These are phyloP conservation scores for Danionella dracula DNA, from an alignment of 2,797 vertebrate genomes.

Conservation along the genomic window DNA sequence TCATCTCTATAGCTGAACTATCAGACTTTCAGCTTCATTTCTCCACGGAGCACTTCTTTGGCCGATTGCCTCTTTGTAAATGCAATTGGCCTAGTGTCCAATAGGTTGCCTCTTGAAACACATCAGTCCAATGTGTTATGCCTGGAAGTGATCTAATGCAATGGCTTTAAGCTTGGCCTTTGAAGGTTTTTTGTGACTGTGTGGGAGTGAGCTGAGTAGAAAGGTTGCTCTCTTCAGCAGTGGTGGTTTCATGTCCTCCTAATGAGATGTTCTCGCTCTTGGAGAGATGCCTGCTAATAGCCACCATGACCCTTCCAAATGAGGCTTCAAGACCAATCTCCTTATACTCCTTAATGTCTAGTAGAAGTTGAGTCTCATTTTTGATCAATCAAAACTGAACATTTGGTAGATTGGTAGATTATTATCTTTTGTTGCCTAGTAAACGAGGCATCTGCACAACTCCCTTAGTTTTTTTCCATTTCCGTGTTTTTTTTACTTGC, in stretches of 20 bases:
- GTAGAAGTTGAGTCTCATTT: no score
- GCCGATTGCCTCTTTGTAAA: constrained; percentile 15
- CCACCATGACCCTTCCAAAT: constrained; percentile 36
- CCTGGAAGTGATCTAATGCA: constrained; percentile 11
- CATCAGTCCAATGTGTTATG: constrained; percentile 9
- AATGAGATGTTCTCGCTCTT: constrained; percentile 56
- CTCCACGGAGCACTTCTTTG: constrained; percentile 10
- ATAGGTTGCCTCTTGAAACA: constrained; percentile 7
- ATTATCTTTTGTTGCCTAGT: no score
- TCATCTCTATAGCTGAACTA: not conserved
- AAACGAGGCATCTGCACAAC: no score
- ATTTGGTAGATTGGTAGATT: no score
- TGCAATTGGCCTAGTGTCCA: constrained; percentile 21
- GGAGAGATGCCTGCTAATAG: constrained; percentile 48
- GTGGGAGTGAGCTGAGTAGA: constrained; percentile 47
- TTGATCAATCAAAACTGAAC: no score
- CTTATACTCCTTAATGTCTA: constrained; percentile 28
- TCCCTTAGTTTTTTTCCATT: no score
- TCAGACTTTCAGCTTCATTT: not conserved
- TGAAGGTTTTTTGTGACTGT: not conserved
- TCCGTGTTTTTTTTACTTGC: no score
- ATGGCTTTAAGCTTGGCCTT: constrained; percentile 3
- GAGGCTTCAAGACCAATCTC: constrained; percentile 9
- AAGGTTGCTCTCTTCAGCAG: constrained; percentile 43
- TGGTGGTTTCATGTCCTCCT: constrained; percentile 43